Conservation (phyloP, 2,113 vertebrate genomes). For the Brienomyrus brachyistius region DNA sequence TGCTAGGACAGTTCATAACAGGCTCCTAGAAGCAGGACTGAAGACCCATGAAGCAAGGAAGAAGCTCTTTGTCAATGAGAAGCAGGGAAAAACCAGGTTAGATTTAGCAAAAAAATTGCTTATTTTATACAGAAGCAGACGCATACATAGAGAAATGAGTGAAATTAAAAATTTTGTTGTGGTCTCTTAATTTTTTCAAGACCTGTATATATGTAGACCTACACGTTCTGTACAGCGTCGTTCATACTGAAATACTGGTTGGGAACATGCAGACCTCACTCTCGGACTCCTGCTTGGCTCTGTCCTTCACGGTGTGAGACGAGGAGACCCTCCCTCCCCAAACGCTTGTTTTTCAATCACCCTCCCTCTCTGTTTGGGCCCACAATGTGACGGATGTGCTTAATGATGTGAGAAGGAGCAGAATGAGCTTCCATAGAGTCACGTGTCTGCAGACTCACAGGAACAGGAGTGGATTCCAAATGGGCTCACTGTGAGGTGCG, state of each 20-base stretch:
- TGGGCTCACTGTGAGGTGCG: not conserved
- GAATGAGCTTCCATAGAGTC: slow-evolving; percentile 18
- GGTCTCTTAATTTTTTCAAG: not conserved
- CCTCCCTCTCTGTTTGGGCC: not conserved
- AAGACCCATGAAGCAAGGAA: not conserved
- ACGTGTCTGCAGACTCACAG: slow-evolving; percentile 8
- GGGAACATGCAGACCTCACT: not conserved
- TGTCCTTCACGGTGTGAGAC: not conserved
- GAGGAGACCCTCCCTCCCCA: slow-evolving; percentile 10
- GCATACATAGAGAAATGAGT: not conserved
- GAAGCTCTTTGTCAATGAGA: not conserved
- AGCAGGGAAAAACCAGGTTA: not conserved
- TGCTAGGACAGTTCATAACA: not conserved
- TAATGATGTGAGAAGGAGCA: not conserved
- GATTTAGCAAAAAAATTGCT: not conserved
- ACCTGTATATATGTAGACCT: not conserved
- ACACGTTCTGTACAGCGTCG: not conserved
- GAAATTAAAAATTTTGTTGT: not conserved
- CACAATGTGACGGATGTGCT: slow-evolving; percentile 20
- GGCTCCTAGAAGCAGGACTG: not conserved
- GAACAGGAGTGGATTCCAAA: slow-evolving; percentile 10
- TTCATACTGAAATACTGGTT: not conserved
- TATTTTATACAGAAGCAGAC: not conserved
- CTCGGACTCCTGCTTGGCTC: not conserved
- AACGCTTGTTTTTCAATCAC: not conserved